phyloP scores from a whole-genome alignment of 2,113 vertebrate species.

The Oncorhynchus mykiss region DNA sequence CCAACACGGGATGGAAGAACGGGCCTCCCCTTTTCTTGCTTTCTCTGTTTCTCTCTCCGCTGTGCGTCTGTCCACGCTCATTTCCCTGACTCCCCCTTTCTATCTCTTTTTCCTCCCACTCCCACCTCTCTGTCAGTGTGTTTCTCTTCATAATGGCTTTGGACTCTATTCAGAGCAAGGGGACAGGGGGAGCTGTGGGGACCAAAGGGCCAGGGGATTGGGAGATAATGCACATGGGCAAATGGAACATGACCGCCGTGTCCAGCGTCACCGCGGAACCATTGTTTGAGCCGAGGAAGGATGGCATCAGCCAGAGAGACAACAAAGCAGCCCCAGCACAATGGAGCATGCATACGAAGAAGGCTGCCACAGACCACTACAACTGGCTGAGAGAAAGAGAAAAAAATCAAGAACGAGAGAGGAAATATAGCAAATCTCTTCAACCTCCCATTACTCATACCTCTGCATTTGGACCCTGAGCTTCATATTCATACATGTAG shows the following conservation, averaged over 20 bases:
- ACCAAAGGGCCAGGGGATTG: slow-evolving; percentile 57
- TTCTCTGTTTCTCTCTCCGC: not conserved
- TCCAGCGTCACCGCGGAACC: slow-evolving; percentile 48
- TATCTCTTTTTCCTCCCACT: too few species aligned
- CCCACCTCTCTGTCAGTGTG: not conserved
- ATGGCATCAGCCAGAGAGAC: slow-evolving; percentile 48
- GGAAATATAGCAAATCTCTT: slow-evolving; percentile 12
- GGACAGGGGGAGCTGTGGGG: slow-evolving; percentile 60
- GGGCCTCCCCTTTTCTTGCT: not conserved
- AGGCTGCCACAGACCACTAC: slow-evolving; percentile 35
- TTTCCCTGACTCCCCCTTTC: not conserved
- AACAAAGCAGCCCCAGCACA: slow-evolving; percentile 49
- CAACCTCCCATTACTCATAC: not conserved
- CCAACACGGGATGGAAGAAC: not conserved
- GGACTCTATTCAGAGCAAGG: slow-evolving; percentile 77
- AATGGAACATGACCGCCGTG: slow-evolving; percentile 68
- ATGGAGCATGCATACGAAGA: slow-evolving; percentile 46
- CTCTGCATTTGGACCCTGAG: not conserved
- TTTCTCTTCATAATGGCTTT: slow-evolving; percentile 71
- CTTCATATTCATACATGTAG: not conserved
- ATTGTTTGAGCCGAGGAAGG: slow-evolving; percentile 63
- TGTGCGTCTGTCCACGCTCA: not conserved
- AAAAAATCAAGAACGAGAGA: not conserved
- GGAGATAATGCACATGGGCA: slow-evolving; percentile 72
- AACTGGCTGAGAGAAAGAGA: slow-evolving; percentile 11